These are phyloP conservation scores for Ridgeia piscesae DNA, from an alignment of 1,140 invertebrate genomes.

Conservation along the genomic window DNA sequence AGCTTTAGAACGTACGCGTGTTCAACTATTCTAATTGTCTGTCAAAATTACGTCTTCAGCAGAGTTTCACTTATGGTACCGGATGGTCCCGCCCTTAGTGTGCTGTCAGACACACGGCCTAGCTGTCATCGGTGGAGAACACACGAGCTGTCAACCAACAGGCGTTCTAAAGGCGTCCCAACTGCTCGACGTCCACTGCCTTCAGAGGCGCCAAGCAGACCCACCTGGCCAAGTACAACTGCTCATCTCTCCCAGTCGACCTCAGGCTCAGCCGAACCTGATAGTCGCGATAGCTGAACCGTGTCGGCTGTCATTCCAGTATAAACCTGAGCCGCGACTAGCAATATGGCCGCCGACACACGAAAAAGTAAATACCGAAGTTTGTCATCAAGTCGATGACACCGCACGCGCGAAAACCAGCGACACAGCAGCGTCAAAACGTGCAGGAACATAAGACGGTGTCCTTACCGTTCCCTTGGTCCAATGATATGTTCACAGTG, in stretches of 20 bases:
- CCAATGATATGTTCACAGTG: background rate
- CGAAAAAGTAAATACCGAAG: conserved; percentile 1
- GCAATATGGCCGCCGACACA: background rate
- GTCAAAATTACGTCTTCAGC: background rate
- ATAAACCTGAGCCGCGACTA: background rate
- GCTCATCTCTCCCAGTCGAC: background rate
- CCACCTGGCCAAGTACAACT: background rate
- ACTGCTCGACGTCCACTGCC: background rate
- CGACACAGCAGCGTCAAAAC: background rate
- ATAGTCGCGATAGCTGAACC: background rate
- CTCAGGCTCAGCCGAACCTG: background rate
- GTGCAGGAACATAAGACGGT: background rate
- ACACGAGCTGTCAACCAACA: background rate
- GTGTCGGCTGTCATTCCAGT: too few relatives aligned
- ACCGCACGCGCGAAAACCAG: background rate
- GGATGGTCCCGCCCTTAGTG: background rate
- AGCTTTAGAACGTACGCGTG: background rate
- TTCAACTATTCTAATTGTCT: background rate
- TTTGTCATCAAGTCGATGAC: background rate
- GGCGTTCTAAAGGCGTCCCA: background rate
- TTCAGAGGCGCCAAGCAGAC: background rate
- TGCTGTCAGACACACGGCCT: background rate
- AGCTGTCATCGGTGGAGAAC: background rate
- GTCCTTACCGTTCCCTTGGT: background rate
- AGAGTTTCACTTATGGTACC: background rate